These are phyloP conservation scores for Gallinago paraguaiae DNA, from an alignment of 2,113 vertebrate genomes.

Conservation along the genomic window DNA sequence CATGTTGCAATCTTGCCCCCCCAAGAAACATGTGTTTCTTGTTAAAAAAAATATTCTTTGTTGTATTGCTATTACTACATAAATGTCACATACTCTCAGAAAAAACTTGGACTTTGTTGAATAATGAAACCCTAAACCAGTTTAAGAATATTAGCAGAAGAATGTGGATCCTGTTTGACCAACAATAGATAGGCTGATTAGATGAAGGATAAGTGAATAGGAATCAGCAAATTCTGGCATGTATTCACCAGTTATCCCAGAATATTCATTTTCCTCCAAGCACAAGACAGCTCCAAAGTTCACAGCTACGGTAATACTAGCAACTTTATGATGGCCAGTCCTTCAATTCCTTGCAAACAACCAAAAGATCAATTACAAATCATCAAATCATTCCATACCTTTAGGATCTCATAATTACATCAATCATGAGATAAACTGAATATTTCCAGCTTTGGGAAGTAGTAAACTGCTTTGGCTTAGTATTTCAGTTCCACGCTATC, in stretches of 20 bases:
- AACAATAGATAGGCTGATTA: neutral
- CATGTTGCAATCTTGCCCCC: neutral
- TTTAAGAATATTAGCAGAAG: neutral
- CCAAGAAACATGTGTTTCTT: neutral
- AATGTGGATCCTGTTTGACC: neutral
- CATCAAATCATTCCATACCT: neutral
- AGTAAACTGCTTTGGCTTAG: neutral
- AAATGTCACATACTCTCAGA: neutral
- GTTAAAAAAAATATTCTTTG: neutral
- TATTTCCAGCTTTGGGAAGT: neutral
- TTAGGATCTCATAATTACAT: neutral
- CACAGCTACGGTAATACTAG: neutral
- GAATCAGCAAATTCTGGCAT: neutral
- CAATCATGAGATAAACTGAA: neutral
- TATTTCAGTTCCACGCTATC: neutral
- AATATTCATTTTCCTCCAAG: neutral
- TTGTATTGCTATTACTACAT: neutral
- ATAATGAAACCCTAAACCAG: neutral
- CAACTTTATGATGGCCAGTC: neutral
- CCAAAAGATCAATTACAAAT: neutral
- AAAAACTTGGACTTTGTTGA: neutral
- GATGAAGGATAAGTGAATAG: neutral
- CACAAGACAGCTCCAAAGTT: neutral
- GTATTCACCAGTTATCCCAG: neutral
- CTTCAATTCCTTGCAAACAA: neutral